Evolutionary conservation across 2,888 invertebrate genomes (phyloP).

Genomic region (Diachrysia chrysitis): DNA sequence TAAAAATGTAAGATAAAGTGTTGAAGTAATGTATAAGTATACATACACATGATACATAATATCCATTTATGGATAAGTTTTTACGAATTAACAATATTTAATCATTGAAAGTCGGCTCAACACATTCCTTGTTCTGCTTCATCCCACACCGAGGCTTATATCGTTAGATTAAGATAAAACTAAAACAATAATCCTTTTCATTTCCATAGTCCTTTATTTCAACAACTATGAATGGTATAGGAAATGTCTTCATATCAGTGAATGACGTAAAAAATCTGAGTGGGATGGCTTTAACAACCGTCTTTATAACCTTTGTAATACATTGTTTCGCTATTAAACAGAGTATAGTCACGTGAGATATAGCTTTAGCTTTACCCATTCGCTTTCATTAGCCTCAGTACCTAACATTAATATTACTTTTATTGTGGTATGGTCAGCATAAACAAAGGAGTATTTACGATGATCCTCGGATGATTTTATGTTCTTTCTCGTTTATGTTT

Average conservation of each 20-base stretch:
- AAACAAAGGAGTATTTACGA: conserved; percentile 65
- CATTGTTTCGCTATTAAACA: conserved; percentile 67
- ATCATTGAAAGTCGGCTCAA: conserved; percentile 55
- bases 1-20: no score
- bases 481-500: conserved; percentile 43
- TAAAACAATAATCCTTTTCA: conserved; percentile 89
- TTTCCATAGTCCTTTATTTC: conserved; percentile 84
- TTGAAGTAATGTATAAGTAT: no score
- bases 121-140: conserved; percentile 56
- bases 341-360: conserved; percentile 66
- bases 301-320: conserved; percentile 72
- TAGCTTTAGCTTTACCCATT: conserved; percentile 54
- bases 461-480: conserved; percentile 49
- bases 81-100: neutral
- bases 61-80: neutral
- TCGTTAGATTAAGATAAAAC: conserved; percentile 88
- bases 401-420: conserved; percentile 63
- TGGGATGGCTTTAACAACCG: conserved; percentile 75
- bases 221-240: conserved; percentile 76
- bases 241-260: conserved; percentile 77
- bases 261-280: conserved; percentile 74
- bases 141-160: conserved; percentile 77
- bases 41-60: no score
- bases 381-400: conserved; percentile 68
- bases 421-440: conserved; percentile 63